Evolutionary conservation across 2,888 invertebrate species (phyloP), one percentile per base, ranked within the genome.

Genomic region (Ypsolopha scabrella): DNA sequence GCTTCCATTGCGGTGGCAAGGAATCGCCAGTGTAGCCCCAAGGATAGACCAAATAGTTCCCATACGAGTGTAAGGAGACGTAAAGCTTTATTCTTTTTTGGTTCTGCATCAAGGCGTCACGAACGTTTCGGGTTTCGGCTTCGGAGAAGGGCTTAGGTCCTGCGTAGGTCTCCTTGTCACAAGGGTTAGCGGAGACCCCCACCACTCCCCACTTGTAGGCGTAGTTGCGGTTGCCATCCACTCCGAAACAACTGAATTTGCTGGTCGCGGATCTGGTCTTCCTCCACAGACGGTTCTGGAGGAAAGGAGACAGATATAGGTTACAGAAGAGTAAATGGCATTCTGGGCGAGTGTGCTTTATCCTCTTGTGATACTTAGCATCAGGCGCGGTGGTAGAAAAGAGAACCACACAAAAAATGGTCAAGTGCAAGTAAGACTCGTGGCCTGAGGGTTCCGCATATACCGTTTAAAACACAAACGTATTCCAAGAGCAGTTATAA

Each of bases 221-320:
- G 64, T 90, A 93, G 73, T 93, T 93, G 13, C 93, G 77, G 66
- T 93, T 93, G 6, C 89, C 88, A 59, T 93, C 93, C 0, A 89
- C 90, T 2, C 93, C 93, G 33, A 59, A 67, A 59, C 93, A 93
- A 0, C 54, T 47, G 3, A 58, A 54, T 1, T 58, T 55, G 6
- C 54, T 54, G 4, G 59, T 58, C 53, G 67, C 69, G 0, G 89
- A 88, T 37, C 90, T 78, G 0, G 90, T 91, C 65, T 91, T 91
- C 52, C 91, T 85, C 91, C 91, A 91, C 58, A 90, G 56, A 3
- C 90, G 88, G 54, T 90, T 80, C 91, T 92, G 66, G 24, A 46
- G 14, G 3, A 43, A 47, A 33, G 46, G 9, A n/a, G n/a, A 2
- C 2, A 8, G 13, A 48, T 37, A 6, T 38, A 6, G 6, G 8